phyloP scores from a whole-genome alignment of 2,888 invertebrate genomes.

The Capitulum mitella region DNA sequence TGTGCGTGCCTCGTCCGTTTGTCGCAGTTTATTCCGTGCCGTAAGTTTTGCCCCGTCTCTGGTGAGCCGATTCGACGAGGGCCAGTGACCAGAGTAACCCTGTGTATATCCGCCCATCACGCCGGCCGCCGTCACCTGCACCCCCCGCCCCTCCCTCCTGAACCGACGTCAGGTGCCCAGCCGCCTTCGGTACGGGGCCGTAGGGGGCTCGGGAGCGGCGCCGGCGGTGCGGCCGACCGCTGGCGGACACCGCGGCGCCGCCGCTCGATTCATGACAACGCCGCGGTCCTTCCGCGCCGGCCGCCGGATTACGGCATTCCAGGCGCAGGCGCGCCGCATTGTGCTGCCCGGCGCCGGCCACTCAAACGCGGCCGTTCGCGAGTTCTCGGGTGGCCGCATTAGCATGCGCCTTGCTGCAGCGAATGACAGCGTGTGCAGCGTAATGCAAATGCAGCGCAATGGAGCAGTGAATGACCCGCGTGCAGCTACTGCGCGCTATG shows the following conservation, averaged over 20 bases:
- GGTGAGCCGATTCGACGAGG: too few relatives aligned
- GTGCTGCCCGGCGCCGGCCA: neutral
- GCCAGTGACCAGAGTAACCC: too few relatives aligned
- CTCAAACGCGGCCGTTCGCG: neutral
- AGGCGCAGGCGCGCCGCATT: neutral
- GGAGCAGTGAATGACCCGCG: too few relatives aligned
- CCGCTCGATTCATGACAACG: neutral
- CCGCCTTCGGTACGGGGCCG: neutral
- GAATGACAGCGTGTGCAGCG: neutral
- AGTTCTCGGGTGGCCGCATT: neutral
- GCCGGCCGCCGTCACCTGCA: neutral
- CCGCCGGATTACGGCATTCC: neutral
- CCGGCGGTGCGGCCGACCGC: neutral
- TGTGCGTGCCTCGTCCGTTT: too few relatives aligned
- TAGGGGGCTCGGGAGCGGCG: slow-evolving; percentile 7
- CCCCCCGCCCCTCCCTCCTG: neutral
- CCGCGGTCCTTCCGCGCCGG: neutral
- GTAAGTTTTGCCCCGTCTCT: too few relatives aligned
- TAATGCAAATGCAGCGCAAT: too few relatives aligned
- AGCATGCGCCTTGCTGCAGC: neutral
- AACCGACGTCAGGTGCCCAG: neutral
- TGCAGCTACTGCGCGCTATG: too few relatives aligned
- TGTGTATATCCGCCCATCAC: neutral
- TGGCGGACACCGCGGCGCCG: neutral
- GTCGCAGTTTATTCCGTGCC: too few relatives aligned